A percentile compares a stretch with the other conserved stretches of the same genome.
Conservation (phyloP, 2,797 vertebrate genomes). For the Malurus splendens region DNA sequence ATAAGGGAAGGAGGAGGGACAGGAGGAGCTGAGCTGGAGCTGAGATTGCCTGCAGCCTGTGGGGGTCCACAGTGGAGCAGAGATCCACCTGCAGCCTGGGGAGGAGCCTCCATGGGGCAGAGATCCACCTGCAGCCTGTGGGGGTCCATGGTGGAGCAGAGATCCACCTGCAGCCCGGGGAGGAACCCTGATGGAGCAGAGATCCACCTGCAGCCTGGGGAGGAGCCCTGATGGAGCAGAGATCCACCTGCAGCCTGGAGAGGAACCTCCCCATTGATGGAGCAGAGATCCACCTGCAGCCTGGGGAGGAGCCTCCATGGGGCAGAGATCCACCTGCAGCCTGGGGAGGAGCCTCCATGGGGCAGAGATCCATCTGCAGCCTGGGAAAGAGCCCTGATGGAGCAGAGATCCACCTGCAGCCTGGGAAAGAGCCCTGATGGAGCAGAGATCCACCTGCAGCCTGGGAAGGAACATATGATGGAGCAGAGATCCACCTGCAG, state of each 20-base stretch:
- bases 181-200: not conserved
- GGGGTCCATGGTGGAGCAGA: not conserved
- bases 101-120: not conserved
- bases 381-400: not conserved
- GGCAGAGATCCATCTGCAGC: not conserved
- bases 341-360: not conserved
- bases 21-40: fast-evolving
- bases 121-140: not conserved
- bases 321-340: not conserved
- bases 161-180: not conserved
- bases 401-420: not conserved
- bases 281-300: too few species aligned
- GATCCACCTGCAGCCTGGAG: not conserved
- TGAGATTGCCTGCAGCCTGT: not conserved
- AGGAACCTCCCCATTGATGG: too few species aligned
- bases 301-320: too few species aligned
- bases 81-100: too few species aligned
- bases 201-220: not conserved
- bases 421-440: fast-evolving
- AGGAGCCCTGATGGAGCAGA: fast-evolving
- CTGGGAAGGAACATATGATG: too few species aligned
- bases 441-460: not conserved
- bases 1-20: not conserved
- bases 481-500: not conserved
- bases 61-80: fast-evolving